Evolutionary conservation across 2,113 vertebrate genomes (phyloP).

Genomic region (Aix galericulata): DNA sequence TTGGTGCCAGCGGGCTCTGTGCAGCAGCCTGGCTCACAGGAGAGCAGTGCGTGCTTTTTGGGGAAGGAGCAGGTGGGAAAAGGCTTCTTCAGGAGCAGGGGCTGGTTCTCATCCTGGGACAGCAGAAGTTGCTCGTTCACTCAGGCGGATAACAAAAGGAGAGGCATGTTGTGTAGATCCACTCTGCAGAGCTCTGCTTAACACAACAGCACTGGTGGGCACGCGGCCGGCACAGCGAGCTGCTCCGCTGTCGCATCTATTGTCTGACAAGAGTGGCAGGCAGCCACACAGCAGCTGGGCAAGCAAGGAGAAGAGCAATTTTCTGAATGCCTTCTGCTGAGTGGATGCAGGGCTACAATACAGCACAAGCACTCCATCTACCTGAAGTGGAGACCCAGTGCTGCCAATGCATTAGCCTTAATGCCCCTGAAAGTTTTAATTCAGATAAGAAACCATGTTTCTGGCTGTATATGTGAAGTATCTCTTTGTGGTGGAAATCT

Average conservation of each 20-base stretch:
- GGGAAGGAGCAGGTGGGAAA: not conserved
- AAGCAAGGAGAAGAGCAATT: not conserved
- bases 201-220: not conserved
- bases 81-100: not conserved
- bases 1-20: fast-evolving
- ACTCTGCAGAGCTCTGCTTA: not conserved
- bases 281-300: not conserved
- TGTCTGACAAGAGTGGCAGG: not conserved
- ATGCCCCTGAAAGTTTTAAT: not conserved
- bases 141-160: not conserved
- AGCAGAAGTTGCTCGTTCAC: not conserved
- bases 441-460: constrained; percentile 5
- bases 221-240: fast-evolving
- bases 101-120: not conserved
- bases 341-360: not conserved
- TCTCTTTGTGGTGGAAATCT: constrained; percentile 28
- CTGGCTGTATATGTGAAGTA: not conserved
- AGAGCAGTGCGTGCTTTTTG: not conserved
- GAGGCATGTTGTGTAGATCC: fast-evolving
- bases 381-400: constrained; percentile 27
- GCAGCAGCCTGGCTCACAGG: fast-evolving
- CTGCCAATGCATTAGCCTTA: constrained; percentile 1
- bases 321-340: not conserved
- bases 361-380: constrained; percentile 42
- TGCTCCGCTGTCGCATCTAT: not conserved